Percentiles rank a stretch among this genome's conserved stretches.
These are phyloP conservation scores for Euplexia lucipara DNA, from an alignment of 2,888 invertebrate species.

Conservation along the genomic window DNA sequence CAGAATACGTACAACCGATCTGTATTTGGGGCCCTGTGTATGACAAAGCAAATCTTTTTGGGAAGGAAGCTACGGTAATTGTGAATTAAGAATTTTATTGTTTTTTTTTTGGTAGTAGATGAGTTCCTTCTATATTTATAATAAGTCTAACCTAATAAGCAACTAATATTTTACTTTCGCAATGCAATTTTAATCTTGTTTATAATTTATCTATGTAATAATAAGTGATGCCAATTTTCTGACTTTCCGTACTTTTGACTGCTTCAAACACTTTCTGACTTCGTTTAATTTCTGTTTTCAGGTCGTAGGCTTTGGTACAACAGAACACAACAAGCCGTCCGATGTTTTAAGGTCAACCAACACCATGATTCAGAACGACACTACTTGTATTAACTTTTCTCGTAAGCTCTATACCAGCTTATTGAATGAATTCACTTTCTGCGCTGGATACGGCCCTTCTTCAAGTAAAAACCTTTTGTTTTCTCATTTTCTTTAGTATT, in stretches of 20 bases:
- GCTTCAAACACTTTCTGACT: neutral
- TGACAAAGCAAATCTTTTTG: constrained; percentile 78
- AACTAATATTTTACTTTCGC: too few relatives aligned
- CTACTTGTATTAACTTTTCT: constrained; percentile 86
- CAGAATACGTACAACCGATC: constrained; percentile 84
- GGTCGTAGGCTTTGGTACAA: constrained; percentile 92
- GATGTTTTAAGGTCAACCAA: constrained; percentile 85
- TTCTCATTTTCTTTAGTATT: too few relatives aligned
- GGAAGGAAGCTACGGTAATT: constrained; percentile 81
- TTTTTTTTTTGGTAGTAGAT: too few relatives aligned
- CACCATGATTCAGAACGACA: constrained; percentile 87
- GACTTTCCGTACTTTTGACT: too few relatives aligned
- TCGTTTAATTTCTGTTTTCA: constrained; percentile 55
- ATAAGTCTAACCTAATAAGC: too few relatives aligned
- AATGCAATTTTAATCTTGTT: too few relatives aligned
- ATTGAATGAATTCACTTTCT: constrained; percentile 91
- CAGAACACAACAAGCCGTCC: constrained; percentile 89
- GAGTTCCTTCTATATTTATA: too few relatives aligned
- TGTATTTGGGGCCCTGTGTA: constrained; percentile 87
- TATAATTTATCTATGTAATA: too few relatives aligned
- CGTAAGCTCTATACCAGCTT: constrained; percentile 87
- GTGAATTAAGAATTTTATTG: neutral
- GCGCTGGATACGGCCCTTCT: constrained; percentile 91
- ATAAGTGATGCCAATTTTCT: too few relatives aligned
- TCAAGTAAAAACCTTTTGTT: constrained; percentile 75